Evolutionary conservation across 2,113 vertebrate genomes (phyloP).

Genomic region (Rousettus leschenaultii): DNA sequence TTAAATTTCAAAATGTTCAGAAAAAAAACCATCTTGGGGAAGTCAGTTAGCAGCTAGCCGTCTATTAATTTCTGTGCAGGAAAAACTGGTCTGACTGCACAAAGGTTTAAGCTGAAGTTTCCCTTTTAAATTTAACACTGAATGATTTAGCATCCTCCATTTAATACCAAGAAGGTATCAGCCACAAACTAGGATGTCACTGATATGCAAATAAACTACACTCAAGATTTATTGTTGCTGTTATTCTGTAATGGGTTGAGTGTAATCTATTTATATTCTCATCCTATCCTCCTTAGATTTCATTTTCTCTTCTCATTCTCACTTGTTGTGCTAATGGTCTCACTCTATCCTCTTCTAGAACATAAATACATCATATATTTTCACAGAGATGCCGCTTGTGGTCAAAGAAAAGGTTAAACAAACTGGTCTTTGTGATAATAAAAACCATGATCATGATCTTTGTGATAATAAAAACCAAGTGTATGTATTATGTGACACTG

Average conservation of each 20-base stretch:
- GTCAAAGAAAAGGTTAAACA: background rate
- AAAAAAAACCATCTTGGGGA: background rate
- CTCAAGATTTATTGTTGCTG: background rate
- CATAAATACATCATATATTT: background rate
- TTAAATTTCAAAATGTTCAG: background rate
- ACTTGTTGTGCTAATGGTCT: background rate
- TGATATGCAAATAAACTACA: background rate
- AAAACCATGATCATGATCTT: background rate
- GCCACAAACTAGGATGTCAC: background rate
- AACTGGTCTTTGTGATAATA: background rate
- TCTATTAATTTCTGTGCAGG: background rate
- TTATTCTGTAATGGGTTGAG: background rate
- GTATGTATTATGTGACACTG: background rate
- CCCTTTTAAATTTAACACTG: background rate
- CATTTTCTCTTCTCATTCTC: background rate
- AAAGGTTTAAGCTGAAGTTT: background rate
- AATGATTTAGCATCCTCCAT: background rate
- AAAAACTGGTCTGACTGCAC: background rate
- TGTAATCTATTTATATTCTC: background rate
- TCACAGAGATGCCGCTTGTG: background rate
- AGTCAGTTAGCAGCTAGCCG: background rate
- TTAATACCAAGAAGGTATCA: background rate
- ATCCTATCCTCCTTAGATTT: background rate
- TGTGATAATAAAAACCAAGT: constrained; percentile 3
- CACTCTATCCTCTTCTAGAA: background rate